Evolutionary conservation across 2,888 invertebrate genomes (phyloP), one percentile per base, ranked within the genome.

Genomic region (Melolontha melolontha): DNA sequence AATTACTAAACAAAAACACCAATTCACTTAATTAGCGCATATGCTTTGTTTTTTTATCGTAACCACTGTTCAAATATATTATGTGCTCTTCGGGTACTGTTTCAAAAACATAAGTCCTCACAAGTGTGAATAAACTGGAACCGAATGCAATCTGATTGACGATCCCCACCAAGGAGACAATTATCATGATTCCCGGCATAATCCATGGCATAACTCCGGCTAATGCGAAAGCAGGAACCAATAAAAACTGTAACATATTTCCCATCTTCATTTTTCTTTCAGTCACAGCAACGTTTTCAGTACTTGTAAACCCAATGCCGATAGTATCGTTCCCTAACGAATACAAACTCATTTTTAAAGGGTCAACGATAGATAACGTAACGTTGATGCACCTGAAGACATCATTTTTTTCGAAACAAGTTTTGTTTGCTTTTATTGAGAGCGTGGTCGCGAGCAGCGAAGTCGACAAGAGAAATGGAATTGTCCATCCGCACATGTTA

Each of bases 141-240:
- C 86, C 83, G 42, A 91, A 85, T 0, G 90, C 91, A 84, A 90
- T 88, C 73, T 90, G 89, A 79, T 91, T 91, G 52, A 91, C 81
- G 79, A 90, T 84, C 0, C 86, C 86, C 0, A 87, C 86, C 52
- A 86, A 84, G 34, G 90, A 81, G 0, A 89, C 88, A 79, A 88
- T 87, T 86, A 91, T 86, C 78, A 91, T 90, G 12, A 92, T 77
- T 0, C 88, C 88, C 0, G 91, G 91, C 75, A 92, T 79, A 14
- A 91, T 79, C 79, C 91, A 91, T 0, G 91, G 91, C 76, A 91
- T 79, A 52, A 91, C 81, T 10, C 90, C 90, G 0, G 91, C 88
- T 85, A 91, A 85, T 0, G 90, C 77, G 2, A 91, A 84, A 0
- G 89, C 89, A 0, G 91, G 91, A 70, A 90, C 78, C 16, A 90